phyloP scores from a whole-genome alignment of 2,797 vertebrate genomes.

The Aldrovandia affinis region DNA sequence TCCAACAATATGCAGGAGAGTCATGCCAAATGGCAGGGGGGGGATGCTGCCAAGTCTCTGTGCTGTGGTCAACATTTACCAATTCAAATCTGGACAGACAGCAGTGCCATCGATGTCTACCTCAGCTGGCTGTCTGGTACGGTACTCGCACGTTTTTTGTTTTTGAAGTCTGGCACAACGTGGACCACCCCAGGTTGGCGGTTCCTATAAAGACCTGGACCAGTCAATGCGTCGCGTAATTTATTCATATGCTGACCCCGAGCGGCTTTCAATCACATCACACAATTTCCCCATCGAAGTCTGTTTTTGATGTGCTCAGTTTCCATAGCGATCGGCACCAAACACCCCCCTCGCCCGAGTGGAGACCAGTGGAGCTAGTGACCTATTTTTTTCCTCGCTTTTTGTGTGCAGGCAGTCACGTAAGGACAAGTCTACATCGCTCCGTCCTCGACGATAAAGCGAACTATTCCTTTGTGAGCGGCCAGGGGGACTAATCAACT shows the following conservation, averaged over 20 bases:
- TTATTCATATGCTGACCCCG: conserved; percentile 45
- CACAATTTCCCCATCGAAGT: conserved; percentile 55
- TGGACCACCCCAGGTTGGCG: background rate
- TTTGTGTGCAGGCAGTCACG: conserved; percentile 33
- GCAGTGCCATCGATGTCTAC: background rate
- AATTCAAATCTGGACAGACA: background rate
- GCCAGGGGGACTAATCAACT: conserved; percentile 20
- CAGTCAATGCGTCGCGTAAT: conserved; percentile 45
- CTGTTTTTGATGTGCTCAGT: conserved; percentile 62
- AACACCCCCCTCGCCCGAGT: conserved; percentile 55
- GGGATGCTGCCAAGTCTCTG: background rate
- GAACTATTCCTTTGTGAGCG: conserved; percentile 25
- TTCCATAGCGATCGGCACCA: conserved; percentile 63
- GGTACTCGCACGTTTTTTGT: background rate
- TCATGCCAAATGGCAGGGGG: background rate
- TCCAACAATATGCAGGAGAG: background rate
- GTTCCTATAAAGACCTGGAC: conserved; percentile 54
- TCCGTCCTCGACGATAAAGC: conserved; percentile 21
- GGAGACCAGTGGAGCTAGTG: conserved; percentile 33
- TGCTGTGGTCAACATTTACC: no score
- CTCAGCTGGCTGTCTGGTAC: background rate
- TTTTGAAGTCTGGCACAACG: background rate
- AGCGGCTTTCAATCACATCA: conserved; percentile 54
- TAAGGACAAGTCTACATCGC: conserved; percentile 29
- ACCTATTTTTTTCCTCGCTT: conserved; percentile 49